Evolutionary conservation across 2,113 vertebrate genomes (phyloP).

Genomic region (Triplophysa siluroides): DNA sequence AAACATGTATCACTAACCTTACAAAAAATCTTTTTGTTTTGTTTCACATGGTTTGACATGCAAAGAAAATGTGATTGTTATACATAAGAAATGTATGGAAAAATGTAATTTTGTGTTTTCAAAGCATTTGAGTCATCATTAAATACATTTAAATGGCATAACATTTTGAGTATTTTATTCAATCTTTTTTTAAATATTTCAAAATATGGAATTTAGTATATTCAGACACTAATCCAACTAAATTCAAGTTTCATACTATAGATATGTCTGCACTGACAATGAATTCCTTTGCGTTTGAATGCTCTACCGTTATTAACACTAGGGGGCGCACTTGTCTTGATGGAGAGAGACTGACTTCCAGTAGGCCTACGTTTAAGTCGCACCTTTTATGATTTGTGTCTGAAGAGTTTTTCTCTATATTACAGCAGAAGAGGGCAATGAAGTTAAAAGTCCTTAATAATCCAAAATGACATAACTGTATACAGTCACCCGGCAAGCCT

Average conservation of each 20-base stretch:
- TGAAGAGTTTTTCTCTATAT: background rate
- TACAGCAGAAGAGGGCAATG: background rate
- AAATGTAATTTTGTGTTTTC: background rate
- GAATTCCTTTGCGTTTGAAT: background rate
- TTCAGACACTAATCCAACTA: too few species aligned
- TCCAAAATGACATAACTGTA: background rate
- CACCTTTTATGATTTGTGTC: background rate
- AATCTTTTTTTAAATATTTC: too few species aligned
- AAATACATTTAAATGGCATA: slow-evolving; percentile 11
- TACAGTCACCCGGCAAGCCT: background rate
- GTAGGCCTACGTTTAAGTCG: background rate
- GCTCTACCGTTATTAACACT: background rate
- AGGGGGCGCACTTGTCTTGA: slow-evolving; percentile 15
- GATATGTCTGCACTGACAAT: background rate
- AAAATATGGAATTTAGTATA: too few species aligned
- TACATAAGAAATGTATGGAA: background rate
- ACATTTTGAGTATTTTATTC: background rate
- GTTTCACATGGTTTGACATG: background rate
- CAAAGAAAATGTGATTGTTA: background rate
- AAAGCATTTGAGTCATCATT: background rate
- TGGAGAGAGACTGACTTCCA: background rate
- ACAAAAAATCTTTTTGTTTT: background rate
- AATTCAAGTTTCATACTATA: too few species aligned
- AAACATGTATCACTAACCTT: background rate
- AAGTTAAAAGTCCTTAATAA: background rate